Conservation (phyloP, 2,113 vertebrate genomes). For the Alectura lathami region DNA sequence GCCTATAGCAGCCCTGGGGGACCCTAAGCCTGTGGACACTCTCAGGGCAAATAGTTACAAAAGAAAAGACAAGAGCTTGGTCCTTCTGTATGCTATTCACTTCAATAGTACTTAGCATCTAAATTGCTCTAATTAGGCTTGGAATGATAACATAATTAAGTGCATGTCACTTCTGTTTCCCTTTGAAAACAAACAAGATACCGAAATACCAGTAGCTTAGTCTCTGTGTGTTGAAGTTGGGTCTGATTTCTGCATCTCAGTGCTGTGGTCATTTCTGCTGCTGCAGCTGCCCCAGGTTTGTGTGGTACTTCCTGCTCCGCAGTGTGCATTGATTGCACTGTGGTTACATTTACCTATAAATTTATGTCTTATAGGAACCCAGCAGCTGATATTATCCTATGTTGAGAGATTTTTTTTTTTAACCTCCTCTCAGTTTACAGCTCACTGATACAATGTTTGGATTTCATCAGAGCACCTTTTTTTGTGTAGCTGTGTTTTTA, state of each 20-base stretch:
- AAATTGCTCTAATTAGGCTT: conserved; percentile 11
- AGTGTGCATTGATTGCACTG: accelerated
- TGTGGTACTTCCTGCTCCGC: not conserved
- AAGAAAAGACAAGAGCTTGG: not conserved
- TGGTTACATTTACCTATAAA: not conserved
- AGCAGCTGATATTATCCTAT: not conserved
- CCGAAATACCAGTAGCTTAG: not conserved
- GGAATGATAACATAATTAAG: not conserved
- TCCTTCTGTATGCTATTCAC: not conserved
- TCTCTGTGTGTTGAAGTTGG: not conserved
- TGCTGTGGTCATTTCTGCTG: not conserved
- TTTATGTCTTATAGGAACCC: not conserved
- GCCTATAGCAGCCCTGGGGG: not conserved
- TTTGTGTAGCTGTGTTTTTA: not conserved
- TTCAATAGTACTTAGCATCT: conserved; percentile 1
- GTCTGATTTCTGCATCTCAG: not conserved
- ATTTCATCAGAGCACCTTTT: not conserved
- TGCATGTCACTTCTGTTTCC: not conserved
- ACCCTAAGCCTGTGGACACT: not conserved
- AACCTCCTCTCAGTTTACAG: not conserved
- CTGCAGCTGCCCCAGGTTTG: not conserved
- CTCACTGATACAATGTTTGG: not conserved
- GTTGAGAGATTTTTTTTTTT: not conserved
- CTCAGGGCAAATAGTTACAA: not conserved
- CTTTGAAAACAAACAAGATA: not conserved